phyloP scores from a whole-genome alignment of 2,797 vertebrate genomes.

The Centroberyx gerrardi region DNA sequence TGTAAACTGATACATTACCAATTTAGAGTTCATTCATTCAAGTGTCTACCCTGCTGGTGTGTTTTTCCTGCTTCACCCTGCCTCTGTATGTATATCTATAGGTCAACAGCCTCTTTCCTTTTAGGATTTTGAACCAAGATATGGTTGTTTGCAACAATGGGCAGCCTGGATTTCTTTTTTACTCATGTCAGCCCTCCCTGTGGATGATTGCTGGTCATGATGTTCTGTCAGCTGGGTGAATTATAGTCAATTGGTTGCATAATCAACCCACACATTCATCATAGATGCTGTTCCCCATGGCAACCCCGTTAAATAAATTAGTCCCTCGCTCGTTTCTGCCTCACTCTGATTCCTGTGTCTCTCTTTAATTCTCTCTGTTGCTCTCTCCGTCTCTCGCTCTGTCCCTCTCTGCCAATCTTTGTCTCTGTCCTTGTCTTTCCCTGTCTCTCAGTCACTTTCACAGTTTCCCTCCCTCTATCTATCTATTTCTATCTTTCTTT shows the following conservation, averaged over 20 bases:
- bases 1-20: too few relatives aligned
- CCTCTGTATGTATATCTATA: not conserved
- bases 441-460: constrained; percentile 44
- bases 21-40: too few relatives aligned
- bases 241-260: constrained; percentile 85
- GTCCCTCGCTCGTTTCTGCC: constrained; percentile 55
- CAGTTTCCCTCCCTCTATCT: not conserved
- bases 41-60: not conserved
- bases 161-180: constrained; percentile 14
- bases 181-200: constrained; percentile 26
- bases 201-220: constrained; percentile 65
- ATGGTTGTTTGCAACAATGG: not conserved
- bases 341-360: constrained; percentile 28
- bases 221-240: constrained; percentile 80
- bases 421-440: constrained; percentile 36
- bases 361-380: constrained; percentile 44
- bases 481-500: constrained; percentile 18
- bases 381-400: constrained; percentile 32
- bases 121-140: constrained; percentile 29
- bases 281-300: constrained; percentile 81
- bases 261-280: constrained; percentile 86
- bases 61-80: not conserved
- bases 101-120: not conserved
- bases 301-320: constrained; percentile 85
- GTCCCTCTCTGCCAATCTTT: constrained; percentile 11